A percentile compares a stretch with the other conserved stretches of the same genome.
phyloP scores from a whole-genome alignment of 2,113 vertebrate genomes.

The Panurus biarmicus region DNA sequence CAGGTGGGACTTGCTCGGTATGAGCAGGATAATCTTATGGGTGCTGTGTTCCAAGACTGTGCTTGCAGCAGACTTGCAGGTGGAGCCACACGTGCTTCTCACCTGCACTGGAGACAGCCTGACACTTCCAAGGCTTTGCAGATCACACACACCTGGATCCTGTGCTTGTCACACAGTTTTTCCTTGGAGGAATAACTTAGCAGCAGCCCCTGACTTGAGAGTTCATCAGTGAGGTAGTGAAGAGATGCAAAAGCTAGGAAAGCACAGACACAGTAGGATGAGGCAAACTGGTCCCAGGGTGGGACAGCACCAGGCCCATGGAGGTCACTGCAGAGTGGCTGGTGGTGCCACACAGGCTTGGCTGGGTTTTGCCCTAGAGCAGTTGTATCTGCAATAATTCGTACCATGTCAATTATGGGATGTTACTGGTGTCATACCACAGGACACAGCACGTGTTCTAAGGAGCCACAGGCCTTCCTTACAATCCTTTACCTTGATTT shows the following conservation, averaged over 20 bases:
- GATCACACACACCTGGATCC: background rate
- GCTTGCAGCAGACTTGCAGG: background rate
- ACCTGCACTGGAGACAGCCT: background rate
- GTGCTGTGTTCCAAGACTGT: background rate
- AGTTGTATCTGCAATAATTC: background rate
- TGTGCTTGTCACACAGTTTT: background rate
- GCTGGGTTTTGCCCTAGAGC: background rate
- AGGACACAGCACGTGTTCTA: background rate
- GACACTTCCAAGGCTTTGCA: background rate
- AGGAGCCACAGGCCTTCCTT: background rate
- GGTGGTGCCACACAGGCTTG: background rate
- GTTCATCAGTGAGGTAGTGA: background rate
- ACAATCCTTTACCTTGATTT: background rate
- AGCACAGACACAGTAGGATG: background rate
- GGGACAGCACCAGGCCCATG: background rate
- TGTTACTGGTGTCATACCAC: background rate
- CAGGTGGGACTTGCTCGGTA: too few relatives aligned
- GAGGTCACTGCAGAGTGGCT: background rate
- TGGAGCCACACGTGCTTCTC: background rate
- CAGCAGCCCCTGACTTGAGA: background rate
- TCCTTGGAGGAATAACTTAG: background rate
- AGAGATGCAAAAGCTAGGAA: background rate
- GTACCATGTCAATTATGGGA: background rate
- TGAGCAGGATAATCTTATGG: background rate
- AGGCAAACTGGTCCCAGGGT: background rate